phyloP scores from a whole-genome alignment of 2,797 vertebrate genomes.

The Cryptoprocta ferox region DNA sequence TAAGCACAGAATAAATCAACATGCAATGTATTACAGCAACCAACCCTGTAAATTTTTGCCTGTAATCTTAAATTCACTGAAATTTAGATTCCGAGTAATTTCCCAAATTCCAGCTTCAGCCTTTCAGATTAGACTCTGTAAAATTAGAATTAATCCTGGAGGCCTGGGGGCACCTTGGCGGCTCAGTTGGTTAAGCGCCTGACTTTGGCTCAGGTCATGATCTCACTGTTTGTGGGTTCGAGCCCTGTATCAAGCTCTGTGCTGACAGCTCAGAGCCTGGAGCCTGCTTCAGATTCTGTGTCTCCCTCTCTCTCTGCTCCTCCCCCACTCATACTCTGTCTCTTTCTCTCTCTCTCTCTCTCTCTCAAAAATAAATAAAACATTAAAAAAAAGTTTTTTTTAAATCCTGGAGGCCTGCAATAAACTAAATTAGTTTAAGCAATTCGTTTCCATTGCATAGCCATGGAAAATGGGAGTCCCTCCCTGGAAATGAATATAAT shows the following conservation, averaged over 20 bases:
- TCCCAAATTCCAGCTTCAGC: not conserved
- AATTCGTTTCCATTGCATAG: not conserved
- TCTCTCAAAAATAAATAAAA: too few relatives aligned
- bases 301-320: too few relatives aligned
- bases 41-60: not conserved
- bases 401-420: not conserved
- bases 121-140: not conserved
- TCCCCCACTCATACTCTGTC: too few relatives aligned
- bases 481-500: not conserved
- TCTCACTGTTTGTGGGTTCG: too few relatives aligned
- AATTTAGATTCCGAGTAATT: slow-evolving; percentile 48
- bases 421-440: not conserved
- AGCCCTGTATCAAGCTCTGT: too few relatives aligned
- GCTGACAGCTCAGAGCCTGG: too few relatives aligned
- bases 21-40: not conserved
- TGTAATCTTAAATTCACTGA: slow-evolving; percentile 24
- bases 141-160: not conserved
- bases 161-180: not conserved
- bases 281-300: too few relatives aligned
- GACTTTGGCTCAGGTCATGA: too few relatives aligned
- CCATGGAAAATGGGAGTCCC: not conserved
- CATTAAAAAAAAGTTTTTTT: too few relatives aligned
- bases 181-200: too few relatives aligned
- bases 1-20: not conserved
- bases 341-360: too few relatives aligned